phyloP scores from a whole-genome alignment of 2,888 invertebrate genomes.

The Cephus pygmeus region DNA sequence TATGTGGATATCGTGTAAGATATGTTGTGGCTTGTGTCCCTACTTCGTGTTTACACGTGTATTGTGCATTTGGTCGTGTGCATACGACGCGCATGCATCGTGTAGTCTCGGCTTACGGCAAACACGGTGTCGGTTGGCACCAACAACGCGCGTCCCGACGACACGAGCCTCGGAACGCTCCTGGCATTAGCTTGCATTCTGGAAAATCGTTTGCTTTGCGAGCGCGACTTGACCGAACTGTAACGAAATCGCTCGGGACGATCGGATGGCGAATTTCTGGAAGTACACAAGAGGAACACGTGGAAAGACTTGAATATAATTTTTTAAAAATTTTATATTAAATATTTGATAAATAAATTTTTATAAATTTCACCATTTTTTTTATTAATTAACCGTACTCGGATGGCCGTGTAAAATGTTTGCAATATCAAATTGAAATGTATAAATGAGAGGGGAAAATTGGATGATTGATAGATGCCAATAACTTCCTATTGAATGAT shows the following conservation, averaged over 20 bases:
- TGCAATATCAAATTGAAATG: too few relatives aligned
- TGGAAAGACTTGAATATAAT: neutral
- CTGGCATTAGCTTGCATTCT: slow-evolving; percentile 52
- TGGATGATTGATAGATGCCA: too few relatives aligned
- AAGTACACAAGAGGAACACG: neutral
- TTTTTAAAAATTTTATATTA: too few relatives aligned
- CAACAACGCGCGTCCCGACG: slow-evolving; percentile 33
- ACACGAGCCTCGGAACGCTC: slow-evolving; percentile 28
- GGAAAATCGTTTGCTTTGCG: slow-evolving; percentile 45
- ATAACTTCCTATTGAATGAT: too few relatives aligned
- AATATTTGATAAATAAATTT: too few relatives aligned
- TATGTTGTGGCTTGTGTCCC: slow-evolving; percentile 13
- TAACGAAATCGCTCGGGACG: neutral
- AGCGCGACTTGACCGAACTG: slow-evolving; percentile 1
- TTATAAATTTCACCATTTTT: too few relatives aligned
- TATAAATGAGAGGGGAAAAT: too few relatives aligned
- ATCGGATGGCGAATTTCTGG: neutral
- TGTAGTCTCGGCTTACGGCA: slow-evolving; percentile 22
- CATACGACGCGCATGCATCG: neutral
- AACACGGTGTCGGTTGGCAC: slow-evolving; percentile 40
- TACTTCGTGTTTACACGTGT: slow-evolving; percentile 17
- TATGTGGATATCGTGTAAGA: neutral
- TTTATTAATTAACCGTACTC: too few relatives aligned
- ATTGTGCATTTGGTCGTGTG: slow-evolving; percentile 21
- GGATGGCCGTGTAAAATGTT: too few relatives aligned